Conservation (phyloP, 2,113 vertebrate species). For the cattle (Bos taurus) region DNA sequence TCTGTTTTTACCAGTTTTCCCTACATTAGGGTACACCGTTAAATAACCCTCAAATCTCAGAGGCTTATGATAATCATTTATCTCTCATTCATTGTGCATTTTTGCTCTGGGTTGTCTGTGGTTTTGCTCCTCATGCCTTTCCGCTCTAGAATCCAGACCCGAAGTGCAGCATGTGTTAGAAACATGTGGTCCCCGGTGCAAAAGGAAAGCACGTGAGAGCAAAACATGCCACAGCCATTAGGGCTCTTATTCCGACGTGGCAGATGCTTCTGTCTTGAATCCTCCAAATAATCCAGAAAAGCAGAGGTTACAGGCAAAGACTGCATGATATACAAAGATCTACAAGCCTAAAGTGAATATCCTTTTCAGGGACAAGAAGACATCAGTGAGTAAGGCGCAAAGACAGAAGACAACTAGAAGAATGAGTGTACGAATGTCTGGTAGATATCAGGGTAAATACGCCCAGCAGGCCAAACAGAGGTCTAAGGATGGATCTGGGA, state of each 20-base stretch:
- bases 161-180: background rate
- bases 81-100: background rate
- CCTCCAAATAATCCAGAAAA: background rate
- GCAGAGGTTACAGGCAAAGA: background rate
- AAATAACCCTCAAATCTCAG: background rate
- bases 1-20: background rate
- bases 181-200: background rate
- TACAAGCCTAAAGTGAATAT: background rate
- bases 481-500: background rate
- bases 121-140: background rate
- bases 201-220: background rate
- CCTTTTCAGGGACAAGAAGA: background rate
- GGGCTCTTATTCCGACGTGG: background rate
- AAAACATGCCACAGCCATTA: background rate
- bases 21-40: background rate
- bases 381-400: background rate
- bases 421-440: accelerated
- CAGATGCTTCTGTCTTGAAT: background rate
- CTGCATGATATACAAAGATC: background rate
- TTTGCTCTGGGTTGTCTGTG: background rate
- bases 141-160: background rate
- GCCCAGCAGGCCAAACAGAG: background rate
- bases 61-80: background rate
- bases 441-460: background rate
- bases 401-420: background rate